Evolutionary conservation across 2,888 invertebrate species (phyloP), one percentile per base, ranked within the genome.

Genomic region (Xanthia togata): DNA sequence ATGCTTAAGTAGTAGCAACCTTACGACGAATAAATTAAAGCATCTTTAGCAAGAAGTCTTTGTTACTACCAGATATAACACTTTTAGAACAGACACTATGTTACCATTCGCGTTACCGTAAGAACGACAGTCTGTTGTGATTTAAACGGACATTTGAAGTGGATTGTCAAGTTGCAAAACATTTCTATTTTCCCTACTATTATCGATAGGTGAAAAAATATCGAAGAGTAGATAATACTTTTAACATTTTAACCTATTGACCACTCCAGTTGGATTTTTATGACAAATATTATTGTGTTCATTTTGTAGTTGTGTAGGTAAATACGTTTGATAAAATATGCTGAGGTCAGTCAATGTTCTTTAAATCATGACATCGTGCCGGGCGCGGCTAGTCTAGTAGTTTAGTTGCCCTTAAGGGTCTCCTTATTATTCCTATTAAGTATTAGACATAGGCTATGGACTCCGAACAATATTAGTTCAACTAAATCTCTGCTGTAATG

Each of bases 401-500:
- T 26, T n/a, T n/a, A n/a, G n/a, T n/a, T n/a, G n/a, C n/a, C n/a
- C n/a, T n/a, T n/a, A n/a, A n/a, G n/a, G n/a, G n/a, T n/a, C n/a
- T n/a, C n/a, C n/a, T n/a, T n/a, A n/a, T n/a, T n/a, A n/a, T n/a
- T n/a, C n/a, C n/a, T n/a, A n/a, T n/a, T n/a, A n/a, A n/a, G n/a
- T n/a, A n/a, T n/a, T n/a, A n/a, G n/a, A n/a, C n/a, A n/a, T n/a
- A n/a, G 44, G n/a, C 44, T 44, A 20, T 12, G 6, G 5, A 65
- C 26, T 12, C 26, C 41, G 11, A 64, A 20, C 5, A 41, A 26
- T n/a, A 55, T 44, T 26, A 44, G 12, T 31, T 41, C 23, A 44
- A 11, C 23, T 62, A 60, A 23, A 41, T 44, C 41, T 38, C 35
- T 68, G 20, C 68, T 70, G 50, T 57, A 73, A 31, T 50, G 23